These are phyloP conservation scores for Hoplodrina ambigua DNA, from an alignment of 2,888 invertebrate species.

Conservation along the genomic window DNA sequence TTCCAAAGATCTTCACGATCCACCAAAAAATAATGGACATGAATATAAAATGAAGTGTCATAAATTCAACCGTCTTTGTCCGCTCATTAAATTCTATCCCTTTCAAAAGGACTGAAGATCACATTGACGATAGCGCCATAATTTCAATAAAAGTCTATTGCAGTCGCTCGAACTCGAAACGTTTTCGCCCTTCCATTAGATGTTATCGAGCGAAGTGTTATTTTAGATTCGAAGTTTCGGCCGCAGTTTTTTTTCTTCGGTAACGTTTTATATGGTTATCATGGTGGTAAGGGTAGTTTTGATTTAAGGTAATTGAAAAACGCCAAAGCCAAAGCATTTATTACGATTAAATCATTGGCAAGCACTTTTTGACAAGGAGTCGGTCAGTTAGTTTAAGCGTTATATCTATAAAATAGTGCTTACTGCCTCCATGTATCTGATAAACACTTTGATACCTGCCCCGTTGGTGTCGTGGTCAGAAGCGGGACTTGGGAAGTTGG, in stretches of 20 bases:
- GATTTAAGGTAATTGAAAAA: not conserved
- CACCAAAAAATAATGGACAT: constrained; percentile 35
- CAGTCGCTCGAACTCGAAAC: constrained; percentile 56
- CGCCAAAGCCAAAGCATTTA: no score
- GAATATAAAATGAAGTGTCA: constrained; percentile 55
- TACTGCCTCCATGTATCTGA: no score
- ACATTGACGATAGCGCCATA: constrained; percentile 75
- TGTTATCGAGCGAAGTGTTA: constrained; percentile 56
- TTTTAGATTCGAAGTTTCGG: constrained; percentile 52
- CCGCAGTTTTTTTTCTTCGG: constrained; percentile 22
- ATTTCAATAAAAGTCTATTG: constrained; percentile 83
- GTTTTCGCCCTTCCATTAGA: constrained; percentile 54
- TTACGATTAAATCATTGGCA: no score
- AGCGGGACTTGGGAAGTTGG: no score
- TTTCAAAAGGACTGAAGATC: constrained; percentile 74
- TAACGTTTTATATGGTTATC: constrained; percentile 19
- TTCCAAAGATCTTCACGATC: not conserved
- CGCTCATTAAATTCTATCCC: constrained; percentile 74
- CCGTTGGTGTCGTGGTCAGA: no score
- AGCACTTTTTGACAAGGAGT: no score
- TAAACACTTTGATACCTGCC: no score
- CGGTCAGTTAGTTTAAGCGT: no score
- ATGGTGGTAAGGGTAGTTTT: not conserved
- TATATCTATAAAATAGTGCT: no score
- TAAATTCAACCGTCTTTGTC: constrained; percentile 62